A percentile compares a stretch with the other conserved stretches of the same genome.
phyloP scores from a whole-genome alignment of 2,888 invertebrate genomes.

The Chydorus sphaericus region DNA sequence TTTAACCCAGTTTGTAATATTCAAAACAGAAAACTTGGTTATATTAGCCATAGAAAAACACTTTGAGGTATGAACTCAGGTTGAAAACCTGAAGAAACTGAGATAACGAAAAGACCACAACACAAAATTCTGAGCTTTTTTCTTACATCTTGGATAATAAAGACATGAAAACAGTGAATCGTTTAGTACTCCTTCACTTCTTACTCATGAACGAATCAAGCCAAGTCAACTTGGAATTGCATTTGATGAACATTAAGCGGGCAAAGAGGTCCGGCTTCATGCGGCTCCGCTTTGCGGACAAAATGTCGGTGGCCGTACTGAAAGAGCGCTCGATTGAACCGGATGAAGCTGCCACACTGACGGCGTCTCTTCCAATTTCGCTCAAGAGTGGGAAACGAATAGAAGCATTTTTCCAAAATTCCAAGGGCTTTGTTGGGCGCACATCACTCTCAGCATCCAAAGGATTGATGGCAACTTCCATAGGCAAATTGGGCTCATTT shows the following conservation, averaged over 20 bases:
- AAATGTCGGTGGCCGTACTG: background rate
- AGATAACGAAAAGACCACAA: too few species aligned
- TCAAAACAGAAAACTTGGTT: too few species aligned
- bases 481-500: background rate
- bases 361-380: background rate
- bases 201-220: too few species aligned
- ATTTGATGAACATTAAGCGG: background rate
- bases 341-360: slow-evolving; percentile 1
- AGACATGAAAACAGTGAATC: too few species aligned
- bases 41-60: too few species aligned
- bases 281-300: background rate
- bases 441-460: background rate
- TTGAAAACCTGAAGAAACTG: too few species aligned
- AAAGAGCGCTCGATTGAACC: background rate
- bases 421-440: background rate
- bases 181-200: too few species aligned
- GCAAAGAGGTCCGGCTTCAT: slow-evolving; percentile 5
- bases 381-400: background rate
- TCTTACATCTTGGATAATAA: too few species aligned
- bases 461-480: background rate
- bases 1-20: too few species aligned
- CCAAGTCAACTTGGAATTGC: too few species aligned
- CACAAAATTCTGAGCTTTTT: too few species aligned
- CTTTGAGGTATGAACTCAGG: too few species aligned
- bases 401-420: background rate